A percentile compares a stretch with the other conserved stretches of the same genome.
Conservation (phyloP, 2,797 vertebrate species). For the Acrocephalus scirpaceus region DNA sequence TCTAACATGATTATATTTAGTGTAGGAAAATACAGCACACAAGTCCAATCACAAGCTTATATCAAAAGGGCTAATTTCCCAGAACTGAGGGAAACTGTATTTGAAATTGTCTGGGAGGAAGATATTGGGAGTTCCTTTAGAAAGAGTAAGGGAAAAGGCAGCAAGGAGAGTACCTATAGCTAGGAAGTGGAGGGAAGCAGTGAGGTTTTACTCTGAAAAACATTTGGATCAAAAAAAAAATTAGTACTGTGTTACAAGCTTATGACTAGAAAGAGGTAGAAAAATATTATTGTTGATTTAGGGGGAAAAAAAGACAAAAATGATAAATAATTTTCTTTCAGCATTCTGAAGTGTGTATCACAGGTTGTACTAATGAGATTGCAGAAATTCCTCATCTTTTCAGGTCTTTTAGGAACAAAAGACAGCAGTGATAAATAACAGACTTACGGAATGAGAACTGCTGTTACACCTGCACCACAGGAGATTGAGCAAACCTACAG, state of each 20-base stretch:
- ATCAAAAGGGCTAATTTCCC: conserved; percentile 13
- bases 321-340: not conserved
- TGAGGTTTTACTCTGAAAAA: not conserved
- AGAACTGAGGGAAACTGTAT: not conserved
- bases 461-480: not conserved
- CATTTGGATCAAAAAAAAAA: not conserved
- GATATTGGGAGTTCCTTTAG: not conserved
- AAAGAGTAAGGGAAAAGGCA: not conserved
- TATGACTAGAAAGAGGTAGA: not conserved
- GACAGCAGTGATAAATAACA: not conserved
- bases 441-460: not conserved
- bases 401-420: not conserved
- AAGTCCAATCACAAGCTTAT: not conserved
- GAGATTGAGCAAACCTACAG: not conserved
- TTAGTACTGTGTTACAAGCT: not conserved
- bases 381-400: not conserved
- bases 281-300: not conserved
- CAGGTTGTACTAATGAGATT: not conserved
- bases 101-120: not conserved
- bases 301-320: not conserved
- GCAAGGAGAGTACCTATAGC: not conserved
- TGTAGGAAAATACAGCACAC: not conserved
- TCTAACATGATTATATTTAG: conserved; percentile 29
- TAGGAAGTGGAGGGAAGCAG: not conserved
- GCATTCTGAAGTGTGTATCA: not conserved